These are phyloP conservation scores for Melieria omissa DNA, from an alignment of 2,888 invertebrate genomes.

Conservation along the genomic window DNA sequence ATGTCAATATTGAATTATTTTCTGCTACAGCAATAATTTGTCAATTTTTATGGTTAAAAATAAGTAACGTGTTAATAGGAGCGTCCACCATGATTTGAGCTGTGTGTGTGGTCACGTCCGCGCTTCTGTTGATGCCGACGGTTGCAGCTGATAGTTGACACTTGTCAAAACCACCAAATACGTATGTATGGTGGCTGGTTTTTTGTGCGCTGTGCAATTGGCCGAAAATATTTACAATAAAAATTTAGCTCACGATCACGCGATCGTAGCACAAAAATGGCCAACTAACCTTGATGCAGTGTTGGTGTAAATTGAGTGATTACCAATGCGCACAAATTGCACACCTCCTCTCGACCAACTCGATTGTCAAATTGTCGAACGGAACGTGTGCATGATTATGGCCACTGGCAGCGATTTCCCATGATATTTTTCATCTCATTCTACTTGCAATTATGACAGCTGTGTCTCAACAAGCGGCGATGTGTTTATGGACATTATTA, in stretches of 20 bases:
- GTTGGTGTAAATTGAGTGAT: conserved; percentile 27
- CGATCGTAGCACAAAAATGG: conserved; percentile 3
- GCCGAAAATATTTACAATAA: not conserved
- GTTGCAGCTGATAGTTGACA: no score
- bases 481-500: not conserved
- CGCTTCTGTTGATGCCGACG: no score
- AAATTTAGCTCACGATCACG: conserved; percentile 18
- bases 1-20: no score
- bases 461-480: not conserved
- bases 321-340: not conserved
- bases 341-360: not conserved
- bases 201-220: no score
- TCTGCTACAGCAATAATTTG: no score
- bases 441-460: not conserved
- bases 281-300: not conserved
- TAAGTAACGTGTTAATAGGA: no score
- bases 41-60: no score
- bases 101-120: no score
- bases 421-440: conserved; percentile 2
- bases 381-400: not conserved
- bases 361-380: no score
- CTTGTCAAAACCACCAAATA: no score
- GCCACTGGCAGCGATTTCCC: not conserved
- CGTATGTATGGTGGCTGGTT: no score
- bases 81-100: no score